Conservation (phyloP, 2,113 vertebrate species). For the Nipponia nippon region DNA sequence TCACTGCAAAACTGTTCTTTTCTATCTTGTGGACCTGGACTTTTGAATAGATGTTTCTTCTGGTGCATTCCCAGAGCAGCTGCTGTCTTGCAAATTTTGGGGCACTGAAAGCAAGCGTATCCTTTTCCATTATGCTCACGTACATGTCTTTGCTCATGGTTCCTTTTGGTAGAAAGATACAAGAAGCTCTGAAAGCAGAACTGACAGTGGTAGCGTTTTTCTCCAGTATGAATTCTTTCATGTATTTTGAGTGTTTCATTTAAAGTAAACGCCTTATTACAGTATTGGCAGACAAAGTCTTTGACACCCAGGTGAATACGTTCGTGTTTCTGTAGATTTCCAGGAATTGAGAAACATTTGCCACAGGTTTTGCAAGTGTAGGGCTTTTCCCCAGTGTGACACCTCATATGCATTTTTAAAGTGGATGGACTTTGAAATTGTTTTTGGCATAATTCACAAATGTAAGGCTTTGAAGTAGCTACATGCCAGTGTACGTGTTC, state of each 20-base stretch:
- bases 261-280: constrained; percentile 86
- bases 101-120: constrained; percentile 79
- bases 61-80: constrained; percentile 82
- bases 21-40: constrained; percentile 41
- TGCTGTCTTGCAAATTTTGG: constrained; percentile 86
- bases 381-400: constrained; percentile 84
- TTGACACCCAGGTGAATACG: constrained; percentile 78
- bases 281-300: constrained; percentile 89
- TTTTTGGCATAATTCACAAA: constrained; percentile 89
- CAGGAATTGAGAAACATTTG: constrained; percentile 86
- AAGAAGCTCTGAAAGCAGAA: constrained; percentile 95
- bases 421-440: constrained; percentile 88
- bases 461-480: constrained; percentile 75
- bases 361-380: constrained; percentile 90
- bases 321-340: constrained; percentile 78
- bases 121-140: constrained; percentile 79
- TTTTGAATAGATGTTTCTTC: constrained; percentile 84
- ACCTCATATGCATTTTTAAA: constrained; percentile 88
- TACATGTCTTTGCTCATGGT: constrained; percentile 92
- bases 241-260: constrained; percentile 86
- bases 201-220: constrained; percentile 92
- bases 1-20: constrained; percentile 57
- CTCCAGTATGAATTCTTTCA: constrained; percentile 84
- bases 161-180: constrained; percentile 94
- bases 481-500: constrained; percentile 75